phyloP scores from a whole-genome alignment of 2,113 vertebrate species.

The Solea solea region DNA sequence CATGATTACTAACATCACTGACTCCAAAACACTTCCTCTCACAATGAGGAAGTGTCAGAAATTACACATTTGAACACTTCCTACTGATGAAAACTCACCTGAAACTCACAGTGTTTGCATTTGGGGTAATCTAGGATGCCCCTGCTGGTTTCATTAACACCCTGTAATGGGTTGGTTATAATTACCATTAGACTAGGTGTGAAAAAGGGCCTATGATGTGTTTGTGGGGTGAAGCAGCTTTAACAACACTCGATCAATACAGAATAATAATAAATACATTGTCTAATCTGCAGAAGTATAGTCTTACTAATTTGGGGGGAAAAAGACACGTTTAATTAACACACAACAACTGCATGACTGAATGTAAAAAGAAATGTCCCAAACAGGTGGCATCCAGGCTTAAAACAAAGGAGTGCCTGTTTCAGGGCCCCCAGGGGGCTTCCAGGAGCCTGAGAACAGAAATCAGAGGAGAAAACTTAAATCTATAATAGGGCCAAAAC shows the following conservation, averaged over 20 bases:
- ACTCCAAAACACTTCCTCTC: slow-evolving; percentile 47
- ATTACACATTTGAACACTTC: slow-evolving; percentile 16
- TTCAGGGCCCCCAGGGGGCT: slow-evolving; percentile 56
- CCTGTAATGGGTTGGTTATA: slow-evolving; percentile 46
- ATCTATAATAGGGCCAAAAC: slow-evolving; percentile 49
- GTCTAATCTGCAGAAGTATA: neutral
- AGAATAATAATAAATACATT: neutral
- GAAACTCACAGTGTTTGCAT: slow-evolving; percentile 41
- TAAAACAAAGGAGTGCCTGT: slow-evolving; percentile 65
- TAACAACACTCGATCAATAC: slow-evolving; percentile 6
- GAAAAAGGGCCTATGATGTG: slow-evolving; percentile 17
- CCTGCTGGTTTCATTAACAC: slow-evolving; percentile 67
- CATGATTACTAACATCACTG: neutral
- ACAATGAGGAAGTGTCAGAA: neutral
- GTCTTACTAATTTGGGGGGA: neutral
- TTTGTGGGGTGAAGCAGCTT: slow-evolving; percentile 21
- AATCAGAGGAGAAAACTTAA: slow-evolving; percentile 51
- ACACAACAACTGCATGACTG: slow-evolving; percentile 13
- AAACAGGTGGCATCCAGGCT: slow-evolving; percentile 67
- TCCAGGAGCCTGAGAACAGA: slow-evolving; percentile 54
- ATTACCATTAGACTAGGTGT: slow-evolving; percentile 49
- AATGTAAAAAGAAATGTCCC: slow-evolving; percentile 17
- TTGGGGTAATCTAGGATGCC: slow-evolving; percentile 24
- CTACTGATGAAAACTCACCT: slow-evolving; percentile 25
- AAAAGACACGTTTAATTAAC: slow-evolving; percentile 26